These are phyloP conservation scores for Actias luna DNA, from an alignment of 2,888 invertebrate species.

Conservation along the genomic window DNA sequence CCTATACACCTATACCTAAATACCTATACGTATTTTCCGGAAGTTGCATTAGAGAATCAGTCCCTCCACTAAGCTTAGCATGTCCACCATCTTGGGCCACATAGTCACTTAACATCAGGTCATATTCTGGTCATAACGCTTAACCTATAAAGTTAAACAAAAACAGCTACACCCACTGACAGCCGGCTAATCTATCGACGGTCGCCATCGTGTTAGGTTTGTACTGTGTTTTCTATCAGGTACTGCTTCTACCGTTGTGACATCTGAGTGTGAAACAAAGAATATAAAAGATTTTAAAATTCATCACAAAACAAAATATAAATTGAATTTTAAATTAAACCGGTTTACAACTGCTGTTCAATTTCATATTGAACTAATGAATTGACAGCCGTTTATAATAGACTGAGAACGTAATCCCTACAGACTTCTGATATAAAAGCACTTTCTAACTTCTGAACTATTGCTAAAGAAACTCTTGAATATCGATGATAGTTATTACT, in stretches of 20 bases:
- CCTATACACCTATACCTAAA: too few species aligned
- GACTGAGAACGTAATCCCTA: conserved; percentile 32
- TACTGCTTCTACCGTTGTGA: too few species aligned
- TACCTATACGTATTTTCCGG: too few species aligned
- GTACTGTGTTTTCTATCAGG: too few species aligned
- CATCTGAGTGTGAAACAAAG: too few species aligned
- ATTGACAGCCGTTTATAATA: conserved; percentile 36
- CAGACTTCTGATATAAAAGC: conserved; percentile 9
- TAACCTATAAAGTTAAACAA: too few species aligned
- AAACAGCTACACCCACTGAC: too few species aligned
- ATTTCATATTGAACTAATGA: conserved; percentile 1
- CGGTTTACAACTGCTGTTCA: conserved; percentile 16
- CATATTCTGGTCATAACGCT: neutral
- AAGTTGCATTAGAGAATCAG: neutral
- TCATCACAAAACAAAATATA: neutral
- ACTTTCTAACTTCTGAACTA: too few species aligned
- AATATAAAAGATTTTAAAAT: neutral
- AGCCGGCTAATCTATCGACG: too few species aligned
- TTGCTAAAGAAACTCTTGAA: neutral
- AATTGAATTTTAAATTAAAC: neutral
- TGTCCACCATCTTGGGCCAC: neutral
- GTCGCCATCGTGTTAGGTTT: too few species aligned
- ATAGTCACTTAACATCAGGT: neutral
- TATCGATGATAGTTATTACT: neutral
- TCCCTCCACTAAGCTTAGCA: neutral